phyloP scores from a whole-genome alignment of 2,113 vertebrate species.

The Bubalus kerabau region DNA sequence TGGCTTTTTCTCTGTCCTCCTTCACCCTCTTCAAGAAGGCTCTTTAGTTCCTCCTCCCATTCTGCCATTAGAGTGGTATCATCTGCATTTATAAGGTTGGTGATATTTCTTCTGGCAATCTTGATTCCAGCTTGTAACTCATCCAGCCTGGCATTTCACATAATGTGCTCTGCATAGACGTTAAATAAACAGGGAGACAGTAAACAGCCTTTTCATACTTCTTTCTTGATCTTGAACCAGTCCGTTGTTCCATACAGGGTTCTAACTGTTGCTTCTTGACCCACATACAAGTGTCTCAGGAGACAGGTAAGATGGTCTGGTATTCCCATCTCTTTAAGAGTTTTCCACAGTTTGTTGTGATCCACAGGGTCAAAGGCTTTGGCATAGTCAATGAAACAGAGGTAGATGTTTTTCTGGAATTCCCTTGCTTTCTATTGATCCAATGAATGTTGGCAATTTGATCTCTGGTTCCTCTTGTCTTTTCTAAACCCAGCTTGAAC shows the following conservation, averaged over 20 bases:
- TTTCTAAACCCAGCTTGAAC: not conserved
- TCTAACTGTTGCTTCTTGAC: not conserved
- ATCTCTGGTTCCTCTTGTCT: not conserved
- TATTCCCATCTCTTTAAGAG: not conserved
- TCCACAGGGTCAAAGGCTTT: not conserved
- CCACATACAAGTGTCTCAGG: not conserved
- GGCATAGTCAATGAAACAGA: not conserved
- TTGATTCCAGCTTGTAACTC: not conserved
- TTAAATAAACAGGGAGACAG: not conserved
- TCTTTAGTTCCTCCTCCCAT: not conserved
- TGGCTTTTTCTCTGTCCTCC: not conserved
- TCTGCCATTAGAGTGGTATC: not conserved
- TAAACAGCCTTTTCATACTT: not conserved
- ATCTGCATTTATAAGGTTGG: not conserved
- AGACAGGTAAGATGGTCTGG: not conserved
- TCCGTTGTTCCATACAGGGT: not conserved
- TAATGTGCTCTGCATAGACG: not conserved
- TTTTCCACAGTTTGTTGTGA: not conserved
- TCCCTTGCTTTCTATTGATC: not conserved
- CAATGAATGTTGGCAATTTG: not conserved
- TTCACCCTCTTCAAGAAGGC: not conserved
- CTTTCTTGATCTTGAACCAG: not conserved
- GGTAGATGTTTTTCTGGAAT: not conserved
- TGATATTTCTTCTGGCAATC: not conserved
- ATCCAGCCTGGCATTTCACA: not conserved